These are phyloP conservation scores for Penaeus monodon DNA, from an alignment of 2,888 invertebrate species.

Conservation along the genomic window DNA sequence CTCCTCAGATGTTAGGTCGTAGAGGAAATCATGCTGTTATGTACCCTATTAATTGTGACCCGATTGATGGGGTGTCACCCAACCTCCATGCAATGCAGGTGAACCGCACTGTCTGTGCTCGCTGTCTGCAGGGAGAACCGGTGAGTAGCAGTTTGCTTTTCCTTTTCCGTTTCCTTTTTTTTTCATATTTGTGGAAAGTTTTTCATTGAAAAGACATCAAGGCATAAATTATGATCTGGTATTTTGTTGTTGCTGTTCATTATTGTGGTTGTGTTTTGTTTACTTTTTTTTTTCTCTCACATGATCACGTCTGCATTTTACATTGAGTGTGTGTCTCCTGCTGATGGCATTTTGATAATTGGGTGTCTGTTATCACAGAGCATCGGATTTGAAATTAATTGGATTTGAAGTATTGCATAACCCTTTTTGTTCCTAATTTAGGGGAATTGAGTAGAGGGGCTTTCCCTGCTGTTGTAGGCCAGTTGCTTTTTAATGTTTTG, in stretches of 20 bases:
- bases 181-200: neutral
- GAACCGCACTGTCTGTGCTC: slow-evolving; percentile 46
- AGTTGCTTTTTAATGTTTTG: too few relatives aligned
- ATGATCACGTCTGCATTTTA: too few relatives aligned
- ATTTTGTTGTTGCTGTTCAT: neutral
- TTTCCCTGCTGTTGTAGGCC: too few relatives aligned
- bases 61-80: slow-evolving; percentile 58
- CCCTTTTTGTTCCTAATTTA: too few relatives aligned
- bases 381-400: too few relatives aligned
- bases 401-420: too few relatives aligned
- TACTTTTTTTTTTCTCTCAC: neutral
- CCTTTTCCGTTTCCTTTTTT: too few relatives aligned
- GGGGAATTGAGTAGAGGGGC: too few relatives aligned
- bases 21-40: slow-evolving; percentile 48
- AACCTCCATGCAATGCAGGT: slow-evolving; percentile 61
- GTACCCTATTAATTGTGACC: slow-evolving; percentile 61
- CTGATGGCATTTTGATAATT: too few relatives aligned
- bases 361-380: too few relatives aligned
- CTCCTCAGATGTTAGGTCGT: slow-evolving; percentile 37
- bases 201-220: neutral
- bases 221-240: neutral
- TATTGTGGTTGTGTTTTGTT: neutral
- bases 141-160: slow-evolving; percentile 25
- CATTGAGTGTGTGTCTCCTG: too few relatives aligned
- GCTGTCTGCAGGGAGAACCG: slow-evolving; percentile 60